phyloP scores from a whole-genome alignment of 2,113 vertebrate species.

The Erythrocercus mccallii region DNA sequence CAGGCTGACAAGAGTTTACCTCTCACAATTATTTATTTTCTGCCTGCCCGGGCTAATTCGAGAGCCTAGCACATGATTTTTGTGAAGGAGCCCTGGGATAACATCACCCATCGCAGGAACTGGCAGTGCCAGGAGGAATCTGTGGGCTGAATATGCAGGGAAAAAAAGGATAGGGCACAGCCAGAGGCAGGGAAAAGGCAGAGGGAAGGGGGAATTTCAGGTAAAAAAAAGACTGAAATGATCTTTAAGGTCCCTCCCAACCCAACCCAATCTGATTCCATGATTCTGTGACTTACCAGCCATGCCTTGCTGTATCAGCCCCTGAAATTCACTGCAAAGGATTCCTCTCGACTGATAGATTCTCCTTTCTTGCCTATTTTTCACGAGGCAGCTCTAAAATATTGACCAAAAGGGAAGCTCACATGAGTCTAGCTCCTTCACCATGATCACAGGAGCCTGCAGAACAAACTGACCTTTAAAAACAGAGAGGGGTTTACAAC shows the following conservation, averaged over 20 bases:
- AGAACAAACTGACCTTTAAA: not conserved
- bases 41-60: not conserved
- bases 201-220: not conserved
- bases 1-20: not conserved
- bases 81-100: not conserved
- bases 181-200: not conserved
- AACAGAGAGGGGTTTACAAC: not conserved
- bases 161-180: not conserved
- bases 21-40: not conserved
- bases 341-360: not conserved
- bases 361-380: not conserved
- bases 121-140: not conserved
- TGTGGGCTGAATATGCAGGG: not conserved
- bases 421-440: not conserved
- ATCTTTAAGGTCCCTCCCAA: not conserved
- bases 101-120: fast-evolving
- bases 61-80: not conserved
- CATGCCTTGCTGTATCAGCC: not conserved
- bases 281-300: not conserved
- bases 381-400: not conserved
- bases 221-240: not conserved
- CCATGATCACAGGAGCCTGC: not conserved
- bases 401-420: not conserved
- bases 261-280: no score
- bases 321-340: not conserved